Percentiles rank a stretch among this genome's conserved stretches.
phyloP scores from a whole-genome alignment of 2,113 vertebrate genomes.

The Boulengeromyrus knoepffleri region DNA sequence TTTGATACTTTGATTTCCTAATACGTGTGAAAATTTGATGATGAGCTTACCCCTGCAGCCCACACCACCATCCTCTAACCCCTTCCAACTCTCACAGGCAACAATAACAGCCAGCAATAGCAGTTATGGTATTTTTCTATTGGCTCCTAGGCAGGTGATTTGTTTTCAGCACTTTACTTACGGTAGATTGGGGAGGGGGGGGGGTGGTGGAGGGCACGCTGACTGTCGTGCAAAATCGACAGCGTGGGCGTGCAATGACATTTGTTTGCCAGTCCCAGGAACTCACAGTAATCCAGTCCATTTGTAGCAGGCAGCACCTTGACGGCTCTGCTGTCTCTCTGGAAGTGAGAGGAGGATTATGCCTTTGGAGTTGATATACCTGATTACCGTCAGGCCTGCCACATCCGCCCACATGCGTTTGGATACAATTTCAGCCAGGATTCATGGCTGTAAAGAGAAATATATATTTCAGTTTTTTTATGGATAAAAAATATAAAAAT shows the following conservation, averaged over 20 bases:
- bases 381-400: conserved; percentile 36
- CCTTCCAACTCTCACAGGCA: background rate
- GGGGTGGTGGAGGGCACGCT: conserved; percentile 29
- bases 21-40: background rate
- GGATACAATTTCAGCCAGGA: conserved; percentile 35
- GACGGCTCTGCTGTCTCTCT: conserved; percentile 43
- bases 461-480: conserved; percentile 31
- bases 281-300: conserved; percentile 45
- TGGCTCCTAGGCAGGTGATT: conserved; percentile 38
- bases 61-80: background rate
- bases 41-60: background rate
- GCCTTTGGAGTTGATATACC: conserved; percentile 43
- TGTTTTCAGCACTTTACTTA: conserved; percentile 35
- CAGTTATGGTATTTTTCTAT: conserved; percentile 17
- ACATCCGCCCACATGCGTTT: conserved; percentile 40
- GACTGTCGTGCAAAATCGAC: conserved; percentile 47
- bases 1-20: background rate
- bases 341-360: conserved; percentile 45
- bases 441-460: conserved; percentile 31
- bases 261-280: conserved; percentile 42
- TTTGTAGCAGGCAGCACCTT: conserved; percentile 42
- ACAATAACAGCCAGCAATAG: conserved; percentile 13
- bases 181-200: conserved; percentile 28
- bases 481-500: background rate
- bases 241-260: conserved; percentile 41